Conservation (phyloP, 2,797 vertebrate genomes). For the Tiaroga cobitis region DNA sequence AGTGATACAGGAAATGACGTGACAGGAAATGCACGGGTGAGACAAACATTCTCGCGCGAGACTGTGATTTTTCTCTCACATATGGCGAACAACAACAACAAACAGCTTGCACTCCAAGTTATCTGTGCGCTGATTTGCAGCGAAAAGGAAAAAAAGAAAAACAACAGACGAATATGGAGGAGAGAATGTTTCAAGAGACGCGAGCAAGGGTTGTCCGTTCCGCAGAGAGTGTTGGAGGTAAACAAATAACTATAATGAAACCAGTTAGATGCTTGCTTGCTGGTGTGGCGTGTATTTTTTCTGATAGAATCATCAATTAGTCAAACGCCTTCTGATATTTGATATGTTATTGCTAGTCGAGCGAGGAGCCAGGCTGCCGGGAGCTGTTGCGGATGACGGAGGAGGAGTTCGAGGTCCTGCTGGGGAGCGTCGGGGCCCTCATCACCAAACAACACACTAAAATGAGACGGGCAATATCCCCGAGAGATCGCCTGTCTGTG, state of each 20-base stretch:
- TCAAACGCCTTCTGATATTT: neutral
- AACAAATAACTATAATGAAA: neutral
- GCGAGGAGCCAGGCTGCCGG: slow-evolving; percentile 6
- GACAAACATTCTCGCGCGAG: neutral
- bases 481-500: slow-evolving; percentile 29
- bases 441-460: slow-evolving; percentile 39
- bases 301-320: neutral
- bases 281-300: neutral
- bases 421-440: slow-evolving; percentile 17
- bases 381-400: slow-evolving; percentile 41
- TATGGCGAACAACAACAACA: neutral
- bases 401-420: slow-evolving; percentile 41
- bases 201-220: neutral
- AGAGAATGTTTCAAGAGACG: neutral
- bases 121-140: slow-evolving; percentile 2
- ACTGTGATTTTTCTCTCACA: neutral
- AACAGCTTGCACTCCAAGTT: neutral
- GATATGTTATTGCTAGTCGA: neutral
- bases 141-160: slow-evolving; percentile 30
- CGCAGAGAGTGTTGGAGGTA: neutral
- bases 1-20: too few species aligned
- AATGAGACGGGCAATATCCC: slow-evolving; percentile 34
- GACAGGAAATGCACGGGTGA: neutral
- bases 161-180: neutral
- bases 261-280: too few species aligned